Conservation (phyloP, 2,113 vertebrate genomes). For the Sapajus apella region DNA sequence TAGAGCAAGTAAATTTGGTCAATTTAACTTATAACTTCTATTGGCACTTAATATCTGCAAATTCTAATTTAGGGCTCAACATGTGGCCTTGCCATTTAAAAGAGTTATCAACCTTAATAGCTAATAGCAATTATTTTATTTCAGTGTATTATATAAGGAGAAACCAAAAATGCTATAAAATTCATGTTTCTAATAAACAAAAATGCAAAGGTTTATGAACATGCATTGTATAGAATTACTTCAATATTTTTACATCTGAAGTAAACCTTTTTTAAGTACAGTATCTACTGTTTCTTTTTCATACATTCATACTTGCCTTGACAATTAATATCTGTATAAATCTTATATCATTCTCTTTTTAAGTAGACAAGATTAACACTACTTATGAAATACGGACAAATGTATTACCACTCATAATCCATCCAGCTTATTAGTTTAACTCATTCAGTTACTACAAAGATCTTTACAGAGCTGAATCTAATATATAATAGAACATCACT, state of each 20-base stretch:
- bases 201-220: background rate
- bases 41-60: background rate
- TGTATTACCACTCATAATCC: background rate
- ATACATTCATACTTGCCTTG: background rate
- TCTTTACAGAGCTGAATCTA: background rate
- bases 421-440: conserved; percentile 7
- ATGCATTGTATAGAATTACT: background rate
- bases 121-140: background rate
- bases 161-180: background rate
- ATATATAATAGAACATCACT: background rate
- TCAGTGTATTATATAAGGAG: background rate
- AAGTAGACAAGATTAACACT: background rate
- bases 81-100: background rate
- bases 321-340: conserved; percentile 18
- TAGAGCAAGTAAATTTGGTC: background rate
- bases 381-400: background rate
- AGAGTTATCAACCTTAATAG: background rate
- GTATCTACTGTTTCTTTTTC: background rate
- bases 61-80: background rate
- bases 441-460: background rate
- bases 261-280: conserved; percentile 27
- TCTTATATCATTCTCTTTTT: conserved; percentile 3
- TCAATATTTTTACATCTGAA: background rate
- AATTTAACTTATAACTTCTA: background rate
- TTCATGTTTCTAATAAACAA: background rate